These are phyloP conservation scores for Lepidochitona cinerea DNA, from an alignment of 2,888 invertebrate species.

Conservation along the genomic window DNA sequence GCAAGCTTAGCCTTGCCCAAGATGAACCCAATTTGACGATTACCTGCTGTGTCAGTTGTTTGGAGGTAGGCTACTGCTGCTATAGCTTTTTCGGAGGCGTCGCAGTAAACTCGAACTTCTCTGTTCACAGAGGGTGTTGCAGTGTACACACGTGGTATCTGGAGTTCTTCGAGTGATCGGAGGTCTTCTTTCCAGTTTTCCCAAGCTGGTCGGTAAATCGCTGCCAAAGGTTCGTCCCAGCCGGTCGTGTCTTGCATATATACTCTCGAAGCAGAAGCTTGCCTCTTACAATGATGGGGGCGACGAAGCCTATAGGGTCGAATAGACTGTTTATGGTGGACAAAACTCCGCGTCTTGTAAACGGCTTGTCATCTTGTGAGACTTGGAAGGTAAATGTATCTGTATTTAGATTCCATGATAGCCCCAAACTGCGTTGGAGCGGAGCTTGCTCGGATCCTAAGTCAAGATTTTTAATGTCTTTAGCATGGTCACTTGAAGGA, in stretches of 20 bases:
- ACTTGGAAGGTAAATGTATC: constrained; percentile 25
- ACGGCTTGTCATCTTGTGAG: no score
- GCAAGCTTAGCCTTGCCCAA: constrained; percentile 14
- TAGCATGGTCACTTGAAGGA: background rate
- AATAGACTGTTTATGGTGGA: constrained; percentile 33
- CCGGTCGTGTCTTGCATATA: constrained; percentile 16
- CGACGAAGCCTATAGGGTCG: constrained; percentile 38
- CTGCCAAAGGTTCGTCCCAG: no score
- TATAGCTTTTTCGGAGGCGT: constrained; percentile 9
- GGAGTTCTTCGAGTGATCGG: constrained; percentile 9
- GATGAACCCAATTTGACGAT: background rate
- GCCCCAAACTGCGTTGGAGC: background rate
- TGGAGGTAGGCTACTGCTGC: constrained; percentile 13
- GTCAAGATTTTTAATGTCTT: background rate
- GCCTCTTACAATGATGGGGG: constrained; percentile 24
- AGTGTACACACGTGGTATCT: constrained; percentile 11
- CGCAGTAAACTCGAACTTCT: background rate
- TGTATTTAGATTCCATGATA: constrained; percentile 11
- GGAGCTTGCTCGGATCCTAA: background rate
- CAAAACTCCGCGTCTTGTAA: constrained; percentile 28
- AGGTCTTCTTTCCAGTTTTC: constrained; percentile 29
- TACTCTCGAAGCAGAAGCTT: constrained; percentile 34
- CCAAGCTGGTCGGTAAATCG: constrained; percentile 18
- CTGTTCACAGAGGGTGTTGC: background rate
- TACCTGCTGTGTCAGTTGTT: background rate